These are phyloP conservation scores for Sarcophilus harrisii DNA, from an alignment of 2,797 vertebrate species.

Conservation along the genomic window DNA sequence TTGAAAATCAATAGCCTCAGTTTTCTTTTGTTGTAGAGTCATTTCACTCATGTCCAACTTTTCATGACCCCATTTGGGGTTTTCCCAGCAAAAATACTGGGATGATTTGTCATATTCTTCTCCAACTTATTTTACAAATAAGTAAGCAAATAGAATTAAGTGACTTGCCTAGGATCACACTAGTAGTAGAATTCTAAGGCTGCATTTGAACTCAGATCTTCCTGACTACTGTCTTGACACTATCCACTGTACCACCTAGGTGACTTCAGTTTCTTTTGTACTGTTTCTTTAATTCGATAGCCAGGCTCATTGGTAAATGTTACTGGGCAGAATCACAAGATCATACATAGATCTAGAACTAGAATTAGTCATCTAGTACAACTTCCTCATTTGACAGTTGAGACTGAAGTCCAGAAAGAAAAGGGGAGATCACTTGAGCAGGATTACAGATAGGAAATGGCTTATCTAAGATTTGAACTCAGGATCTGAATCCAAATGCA, in stretches of 20 bases:
- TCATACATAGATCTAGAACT: neutral
- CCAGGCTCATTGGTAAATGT: neutral
- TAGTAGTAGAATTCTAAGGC: neutral
- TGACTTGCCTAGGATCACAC: neutral
- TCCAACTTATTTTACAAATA: neutral
- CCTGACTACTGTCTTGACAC: neutral
- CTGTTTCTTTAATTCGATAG: neutral
- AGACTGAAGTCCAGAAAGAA: neutral
- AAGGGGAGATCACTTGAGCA: neutral
- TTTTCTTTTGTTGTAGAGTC: neutral
- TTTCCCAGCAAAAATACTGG: neutral
- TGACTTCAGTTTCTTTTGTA: neutral
- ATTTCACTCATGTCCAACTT: neutral
- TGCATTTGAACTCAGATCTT: neutral
- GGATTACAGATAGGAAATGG: neutral
- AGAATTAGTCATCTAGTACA: neutral
- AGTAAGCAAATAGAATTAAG: neutral
- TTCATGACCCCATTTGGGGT: neutral
- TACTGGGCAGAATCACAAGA: neutral
- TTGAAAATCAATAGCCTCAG: neutral
- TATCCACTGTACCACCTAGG: neutral
- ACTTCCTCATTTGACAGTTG: neutral
- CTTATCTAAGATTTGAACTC: neutral
- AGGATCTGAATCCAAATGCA: neutral
- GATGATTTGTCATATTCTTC: neutral